Percentiles rank a stretch among this genome's conserved stretches.
Conservation (phyloP, 1,140 invertebrate species). For the Leucophenga varia region DNA sequence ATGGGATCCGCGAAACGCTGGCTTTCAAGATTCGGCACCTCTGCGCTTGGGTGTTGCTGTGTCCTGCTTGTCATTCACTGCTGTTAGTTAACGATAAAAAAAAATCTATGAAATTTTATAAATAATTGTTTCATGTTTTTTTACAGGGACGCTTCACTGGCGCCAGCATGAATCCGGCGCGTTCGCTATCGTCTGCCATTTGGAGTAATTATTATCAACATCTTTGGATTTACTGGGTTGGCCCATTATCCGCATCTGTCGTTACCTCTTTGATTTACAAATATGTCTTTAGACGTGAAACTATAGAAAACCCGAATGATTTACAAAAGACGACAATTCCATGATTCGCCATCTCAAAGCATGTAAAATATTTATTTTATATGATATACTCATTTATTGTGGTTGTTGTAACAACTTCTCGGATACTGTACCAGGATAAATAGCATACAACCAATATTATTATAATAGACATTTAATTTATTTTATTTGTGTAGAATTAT, state of each 20-base stretch:
- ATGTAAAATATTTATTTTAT: conserved; percentile 12
- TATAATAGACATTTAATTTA: too few relatives aligned
- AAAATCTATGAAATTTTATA: neutral
- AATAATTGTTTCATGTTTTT: conserved; percentile 10
- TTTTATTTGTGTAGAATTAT: too few relatives aligned
- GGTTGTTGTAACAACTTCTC: too few relatives aligned
- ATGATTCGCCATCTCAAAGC: neutral
- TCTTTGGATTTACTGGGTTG: conserved; percentile 82
- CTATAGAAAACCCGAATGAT: too few relatives aligned
- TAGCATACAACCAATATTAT: too few relatives aligned
- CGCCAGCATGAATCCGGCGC: conserved; percentile 78
- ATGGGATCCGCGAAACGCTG: conserved; percentile 64
- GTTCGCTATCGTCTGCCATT: conserved; percentile 74
- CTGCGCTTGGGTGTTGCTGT: conserved; percentile 66
- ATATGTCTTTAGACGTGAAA: conserved; percentile 54
- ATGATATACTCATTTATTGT: too few relatives aligned
- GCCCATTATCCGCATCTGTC: conserved; percentile 64
- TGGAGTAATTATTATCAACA: conserved; percentile 68
- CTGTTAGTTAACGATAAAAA: conserved; percentile 31
- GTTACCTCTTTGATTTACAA: conserved; percentile 65
- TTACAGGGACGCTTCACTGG: conserved; percentile 69
- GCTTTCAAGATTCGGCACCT: conserved; percentile 59
- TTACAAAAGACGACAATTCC: too few relatives aligned
- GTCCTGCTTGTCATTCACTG: conserved; percentile 62
- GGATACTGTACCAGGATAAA: too few relatives aligned